Conservation (phyloP, 2,888 invertebrate genomes). For the Brenthis ino region DNA sequence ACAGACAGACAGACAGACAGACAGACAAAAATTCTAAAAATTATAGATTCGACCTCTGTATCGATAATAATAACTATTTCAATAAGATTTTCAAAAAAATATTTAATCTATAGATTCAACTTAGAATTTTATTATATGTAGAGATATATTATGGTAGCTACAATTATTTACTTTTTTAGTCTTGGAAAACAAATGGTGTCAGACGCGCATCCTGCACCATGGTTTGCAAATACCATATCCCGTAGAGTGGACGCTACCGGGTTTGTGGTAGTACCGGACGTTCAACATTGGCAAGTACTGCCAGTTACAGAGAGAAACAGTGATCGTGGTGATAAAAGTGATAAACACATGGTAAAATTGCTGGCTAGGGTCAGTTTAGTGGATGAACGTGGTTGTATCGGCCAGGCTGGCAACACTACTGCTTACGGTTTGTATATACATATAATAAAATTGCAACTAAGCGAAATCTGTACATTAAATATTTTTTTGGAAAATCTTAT, state of each 20-base stretch:
- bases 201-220: conserved; percentile 64
- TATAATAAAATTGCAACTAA: too few species aligned
- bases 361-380: conserved; percentile 64
- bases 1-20: too few species aligned
- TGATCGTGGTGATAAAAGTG: conserved; percentile 42
- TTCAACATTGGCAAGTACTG: conserved; percentile 51
- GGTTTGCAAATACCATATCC: conserved; percentile 62
- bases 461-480: too few species aligned
- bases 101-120: too few species aligned
- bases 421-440: conserved; percentile 60
- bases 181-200: conserved; percentile 72
- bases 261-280: conserved; percentile 54
- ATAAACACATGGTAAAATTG: conserved; percentile 51
- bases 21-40: too few species aligned
- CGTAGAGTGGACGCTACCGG: conserved; percentile 55
- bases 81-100: too few species aligned
- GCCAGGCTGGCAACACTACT: conserved; percentile 67
- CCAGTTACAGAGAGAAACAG: conserved; percentile 50
- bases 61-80: too few species aligned
- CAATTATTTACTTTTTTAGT: conserved; percentile 48
- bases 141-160: neutral
- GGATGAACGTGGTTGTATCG: conserved; percentile 67
- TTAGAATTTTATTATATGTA: too few species aligned
- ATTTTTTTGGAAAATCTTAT: too few species aligned
- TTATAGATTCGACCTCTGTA: too few species aligned